Evolutionary conservation across 2,113 vertebrate genomes (phyloP).

Genomic region (Polypterus bichir): DNA sequence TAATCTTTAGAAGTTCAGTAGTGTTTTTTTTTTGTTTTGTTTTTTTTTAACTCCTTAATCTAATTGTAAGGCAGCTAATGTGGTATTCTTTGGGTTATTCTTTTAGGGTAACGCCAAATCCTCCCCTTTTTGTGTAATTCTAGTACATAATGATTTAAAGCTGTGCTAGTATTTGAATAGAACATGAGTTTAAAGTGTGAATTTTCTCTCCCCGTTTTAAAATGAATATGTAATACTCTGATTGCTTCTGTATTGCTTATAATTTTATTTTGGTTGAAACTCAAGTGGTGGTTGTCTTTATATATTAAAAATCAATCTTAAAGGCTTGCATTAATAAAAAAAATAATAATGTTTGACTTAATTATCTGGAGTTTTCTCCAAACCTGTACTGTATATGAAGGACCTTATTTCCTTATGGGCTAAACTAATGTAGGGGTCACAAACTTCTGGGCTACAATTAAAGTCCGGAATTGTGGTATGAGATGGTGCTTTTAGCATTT

Average conservation of each 20-base stretch:
- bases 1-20: too few relatives aligned
- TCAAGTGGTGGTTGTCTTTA: too few relatives aligned
- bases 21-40: too few relatives aligned
- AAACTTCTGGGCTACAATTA: too few relatives aligned
- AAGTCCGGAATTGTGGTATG: too few relatives aligned
- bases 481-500: too few relatives aligned
- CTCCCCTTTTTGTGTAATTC: slow-evolving; percentile 26
- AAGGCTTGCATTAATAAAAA: slow-evolving; percentile 4
- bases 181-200: slow-evolving; percentile 35
- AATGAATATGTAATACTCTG: slow-evolving; percentile 28
- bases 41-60: slow-evolving; percentile 40
- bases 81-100: slow-evolving; percentile 24
- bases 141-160: slow-evolving; percentile 31
- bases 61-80: slow-evolving; percentile 60
- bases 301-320: background rate
- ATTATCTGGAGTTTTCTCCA: background rate
- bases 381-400: background rate
- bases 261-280: slow-evolving; percentile 7
- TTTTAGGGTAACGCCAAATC: slow-evolving; percentile 22
- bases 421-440: too few relatives aligned
- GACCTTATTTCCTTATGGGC: background rate
- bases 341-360: slow-evolving; percentile 10
- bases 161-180: slow-evolving; percentile 24
- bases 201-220: slow-evolving; percentile 26
- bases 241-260: slow-evolving; percentile 41